Conservation (phyloP, 2,797 vertebrate species). For the Ctenopoma kingsleyae region DNA sequence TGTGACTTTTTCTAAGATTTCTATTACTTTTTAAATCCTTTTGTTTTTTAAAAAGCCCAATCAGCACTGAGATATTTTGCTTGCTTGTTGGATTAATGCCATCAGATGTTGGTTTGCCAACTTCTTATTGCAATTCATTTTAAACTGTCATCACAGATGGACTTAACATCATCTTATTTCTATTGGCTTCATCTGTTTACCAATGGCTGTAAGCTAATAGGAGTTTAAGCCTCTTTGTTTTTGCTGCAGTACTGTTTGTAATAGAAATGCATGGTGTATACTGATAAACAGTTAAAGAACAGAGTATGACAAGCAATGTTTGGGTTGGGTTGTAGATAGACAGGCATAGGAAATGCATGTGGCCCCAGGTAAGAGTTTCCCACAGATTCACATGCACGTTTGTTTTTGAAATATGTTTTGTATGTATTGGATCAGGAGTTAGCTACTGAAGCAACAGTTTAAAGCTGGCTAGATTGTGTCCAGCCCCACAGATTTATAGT, state of each 20-base stretch:
- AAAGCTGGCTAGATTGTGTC: slow-evolving; percentile 11
- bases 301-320: slow-evolving; percentile 27
- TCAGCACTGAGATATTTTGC: slow-evolving; percentile 78
- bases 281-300: slow-evolving; percentile 29
- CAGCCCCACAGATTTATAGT: slow-evolving; percentile 2
- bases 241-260: slow-evolving; percentile 44
- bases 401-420: slow-evolving; percentile 1
- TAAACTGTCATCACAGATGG: slow-evolving; percentile 52
- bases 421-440: slow-evolving; percentile 3
- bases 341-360: slow-evolving; percentile 72
- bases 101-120: slow-evolving; percentile 85
- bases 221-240: slow-evolving; percentile 39
- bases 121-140: slow-evolving; percentile 83
- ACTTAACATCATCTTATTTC: slow-evolving; percentile 52
- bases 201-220: slow-evolving; percentile 49
- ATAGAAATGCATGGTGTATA: slow-evolving; percentile 66
- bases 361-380: slow-evolving; percentile 63
- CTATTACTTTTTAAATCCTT: slow-evolving; percentile 65
- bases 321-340: slow-evolving; percentile 33
- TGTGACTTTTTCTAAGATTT: slow-evolving; percentile 87
- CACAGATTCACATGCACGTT: slow-evolving; percentile 22
- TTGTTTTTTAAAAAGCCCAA: slow-evolving; percentile 59
- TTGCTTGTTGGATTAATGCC: slow-evolving; percentile 81
- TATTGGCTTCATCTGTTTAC: slow-evolving; percentile 56
- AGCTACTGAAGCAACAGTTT: slow-evolving; percentile 7